Base-by-base conservation (phyloP, 2,113 vertebrate species). In the Corythoichthys intestinalis region DNA sequence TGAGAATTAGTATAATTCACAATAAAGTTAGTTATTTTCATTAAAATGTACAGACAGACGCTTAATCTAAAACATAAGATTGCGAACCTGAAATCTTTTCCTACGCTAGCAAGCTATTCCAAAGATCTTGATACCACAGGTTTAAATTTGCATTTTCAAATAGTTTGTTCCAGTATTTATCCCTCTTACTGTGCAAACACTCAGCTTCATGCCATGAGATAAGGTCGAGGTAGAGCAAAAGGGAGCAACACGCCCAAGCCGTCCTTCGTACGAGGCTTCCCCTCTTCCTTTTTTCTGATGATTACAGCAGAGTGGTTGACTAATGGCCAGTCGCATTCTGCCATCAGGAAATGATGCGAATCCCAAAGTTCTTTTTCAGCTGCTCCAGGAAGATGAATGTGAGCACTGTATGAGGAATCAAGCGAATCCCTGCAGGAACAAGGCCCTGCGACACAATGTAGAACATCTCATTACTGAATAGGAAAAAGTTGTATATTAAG, bases 301-400 rank as follows among this genome's bases (percentile, higher is more conserved):
- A 72, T 39, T 6, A 44, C 64, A 65, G 39, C 2, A 35, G 50
- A 44, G 70, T 6, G 1, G 34, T 2, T 48, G 49, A 15, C 15
- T 4, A 41, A 47, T 0, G 1, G 64, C 52, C 37, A 34, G 56
- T 57, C 39, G 5, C 44, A 1, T 37, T 2, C 57, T 12, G 2
- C 3, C 34, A 66, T 93, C 90, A 96, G 82, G 90, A 87, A 74
- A 88, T 69, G 77, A 95, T 91, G 72, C 81, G 84, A 80, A 95
- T 92, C 75, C 95, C 95, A 17, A 96, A 96, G 80, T 95, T 37
- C 63, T 92, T 92, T 82, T 91, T 94, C 60, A 96, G 91, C 84
- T 96, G 95, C 69, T 96, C 95, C 69, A 96, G 91, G 85, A 96
- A 96, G 65, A 96, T 0, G 74, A 96, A 96, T 68, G 94, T 96